Percentiles rank a stretch among this genome's conserved stretches.
phyloP scores from a whole-genome alignment of 1,140 invertebrate genomes.

The Ceratoteleas bidentatus region DNA sequence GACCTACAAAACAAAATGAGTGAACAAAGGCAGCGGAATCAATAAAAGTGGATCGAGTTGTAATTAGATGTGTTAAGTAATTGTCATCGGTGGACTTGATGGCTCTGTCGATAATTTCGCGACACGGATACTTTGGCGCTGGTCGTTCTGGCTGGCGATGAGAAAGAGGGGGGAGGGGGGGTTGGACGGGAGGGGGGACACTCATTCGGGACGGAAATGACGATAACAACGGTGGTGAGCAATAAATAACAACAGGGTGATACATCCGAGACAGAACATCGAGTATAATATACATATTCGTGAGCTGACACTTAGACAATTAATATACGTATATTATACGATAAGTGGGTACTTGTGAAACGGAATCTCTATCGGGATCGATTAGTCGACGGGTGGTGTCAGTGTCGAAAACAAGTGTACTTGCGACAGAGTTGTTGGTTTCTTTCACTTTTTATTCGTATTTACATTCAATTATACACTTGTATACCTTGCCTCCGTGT shows the following conservation, averaged over 20 bases:
- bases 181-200: conserved; percentile 1
- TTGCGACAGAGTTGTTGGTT: conserved; percentile 33
- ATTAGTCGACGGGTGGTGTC: conserved; percentile 35
- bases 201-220: conserved; percentile 17
- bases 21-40: background rate
- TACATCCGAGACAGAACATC: too few species aligned
- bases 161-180: background rate
- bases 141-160: too few species aligned
- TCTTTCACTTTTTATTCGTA: conserved; percentile 68
- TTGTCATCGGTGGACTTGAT: background rate
- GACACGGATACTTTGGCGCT: too few species aligned
- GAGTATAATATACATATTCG: too few species aligned
- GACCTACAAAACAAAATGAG: background rate
- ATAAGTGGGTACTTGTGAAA: too few species aligned
- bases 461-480: conserved; percentile 75
- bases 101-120: background rate
- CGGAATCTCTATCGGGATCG: background rate
- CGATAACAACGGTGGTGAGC: conserved; percentile 3
- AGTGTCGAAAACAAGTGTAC: conserved; percentile 52
- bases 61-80: background rate
- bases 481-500: conserved; percentile 71
- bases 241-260: conserved; percentile 27
- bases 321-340: too few species aligned
- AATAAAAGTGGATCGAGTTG: background rate
- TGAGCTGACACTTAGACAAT: too few species aligned